Conservation (phyloP, 2,888 invertebrate genomes). For the Pachydiplax longipennis region DNA sequence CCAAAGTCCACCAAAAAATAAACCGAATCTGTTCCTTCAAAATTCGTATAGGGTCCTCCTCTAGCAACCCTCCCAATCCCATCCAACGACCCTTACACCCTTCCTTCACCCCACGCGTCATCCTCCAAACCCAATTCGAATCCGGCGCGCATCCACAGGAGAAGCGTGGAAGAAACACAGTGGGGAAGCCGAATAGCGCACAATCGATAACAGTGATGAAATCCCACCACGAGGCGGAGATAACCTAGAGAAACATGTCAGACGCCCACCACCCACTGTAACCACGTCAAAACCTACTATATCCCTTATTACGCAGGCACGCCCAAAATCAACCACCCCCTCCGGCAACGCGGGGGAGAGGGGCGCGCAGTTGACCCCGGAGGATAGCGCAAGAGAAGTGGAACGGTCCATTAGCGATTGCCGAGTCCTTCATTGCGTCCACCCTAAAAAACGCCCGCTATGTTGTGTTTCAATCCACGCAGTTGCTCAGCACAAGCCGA, state of each 20-base stretch:
- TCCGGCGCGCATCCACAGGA: not conserved
- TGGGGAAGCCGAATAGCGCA: not conserved
- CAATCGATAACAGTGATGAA: not conserved
- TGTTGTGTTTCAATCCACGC: conserved; percentile 19
- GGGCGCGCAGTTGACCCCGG: not conserved
- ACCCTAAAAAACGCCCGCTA: not conserved
- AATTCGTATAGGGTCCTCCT: too few relatives aligned
- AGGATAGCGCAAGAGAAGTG: not conserved
- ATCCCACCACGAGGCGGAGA: not conserved
- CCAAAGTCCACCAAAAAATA: too few relatives aligned
- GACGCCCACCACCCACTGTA: not conserved
- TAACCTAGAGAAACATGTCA: conserved; percentile 12
- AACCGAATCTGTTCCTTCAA: too few relatives aligned
- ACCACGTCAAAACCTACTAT: not conserved
- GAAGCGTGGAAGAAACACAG: not conserved
- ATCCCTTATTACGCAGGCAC: not conserved
- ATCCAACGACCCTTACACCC: too few relatives aligned
- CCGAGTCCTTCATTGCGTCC: not conserved
- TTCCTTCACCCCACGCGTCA: too few relatives aligned
- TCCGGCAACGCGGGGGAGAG: not conserved
- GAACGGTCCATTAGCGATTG: not conserved
- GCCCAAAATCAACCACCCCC: not conserved
- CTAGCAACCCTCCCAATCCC: too few relatives aligned
- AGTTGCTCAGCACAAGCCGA: conserved; percentile 5
- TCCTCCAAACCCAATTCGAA: too few relatives aligned